phyloP scores from a whole-genome alignment of 35 echinoderm and acorn worm species.

The Ophiothrix spiculata region DNA sequence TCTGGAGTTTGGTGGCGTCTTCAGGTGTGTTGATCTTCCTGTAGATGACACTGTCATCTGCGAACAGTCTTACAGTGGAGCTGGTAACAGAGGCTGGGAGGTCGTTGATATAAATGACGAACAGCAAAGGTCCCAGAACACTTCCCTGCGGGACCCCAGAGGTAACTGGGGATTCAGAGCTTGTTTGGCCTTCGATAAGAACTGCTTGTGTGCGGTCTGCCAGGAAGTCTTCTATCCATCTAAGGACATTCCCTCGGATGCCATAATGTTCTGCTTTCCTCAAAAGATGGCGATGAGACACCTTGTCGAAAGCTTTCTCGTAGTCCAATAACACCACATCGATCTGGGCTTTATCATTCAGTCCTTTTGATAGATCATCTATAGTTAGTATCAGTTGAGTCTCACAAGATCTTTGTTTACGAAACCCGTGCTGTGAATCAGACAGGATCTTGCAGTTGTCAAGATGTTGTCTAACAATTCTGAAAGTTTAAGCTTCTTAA shows the following conservation, averaged over 20 bases:
- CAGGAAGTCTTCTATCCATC: conserved; percentile 38
- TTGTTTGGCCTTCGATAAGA: background rate
- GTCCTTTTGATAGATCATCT: background rate
- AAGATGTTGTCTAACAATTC: too few relatives aligned
- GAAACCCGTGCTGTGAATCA: background rate
- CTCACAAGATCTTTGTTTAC: background rate
- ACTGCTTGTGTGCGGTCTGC: conserved; percentile 18
- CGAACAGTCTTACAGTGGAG: conserved; percentile 21
- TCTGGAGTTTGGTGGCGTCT: too few relatives aligned
- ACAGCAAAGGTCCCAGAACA: conserved; percentile 49
- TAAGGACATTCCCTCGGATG: background rate
- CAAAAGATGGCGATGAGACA: too few relatives aligned
- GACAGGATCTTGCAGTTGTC: too few relatives aligned
- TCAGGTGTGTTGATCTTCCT: too few relatives aligned
- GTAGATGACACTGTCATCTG: conserved; percentile 47
- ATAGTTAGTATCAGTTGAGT: background rate
- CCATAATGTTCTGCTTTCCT: conserved; percentile 47
- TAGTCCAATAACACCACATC: too few relatives aligned
- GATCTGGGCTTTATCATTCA: too few relatives aligned
- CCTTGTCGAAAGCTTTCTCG: too few relatives aligned
- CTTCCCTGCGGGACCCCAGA: conserved; percentile 53
- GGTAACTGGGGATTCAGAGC: background rate
- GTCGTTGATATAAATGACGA: too few relatives aligned
- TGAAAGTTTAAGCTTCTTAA: too few relatives aligned
- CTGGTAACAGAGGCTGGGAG: too few relatives aligned